Evolutionary conservation across 2,797 vertebrate species (phyloP).

Genomic region (Pantherophis alleghaniensis): DNA sequence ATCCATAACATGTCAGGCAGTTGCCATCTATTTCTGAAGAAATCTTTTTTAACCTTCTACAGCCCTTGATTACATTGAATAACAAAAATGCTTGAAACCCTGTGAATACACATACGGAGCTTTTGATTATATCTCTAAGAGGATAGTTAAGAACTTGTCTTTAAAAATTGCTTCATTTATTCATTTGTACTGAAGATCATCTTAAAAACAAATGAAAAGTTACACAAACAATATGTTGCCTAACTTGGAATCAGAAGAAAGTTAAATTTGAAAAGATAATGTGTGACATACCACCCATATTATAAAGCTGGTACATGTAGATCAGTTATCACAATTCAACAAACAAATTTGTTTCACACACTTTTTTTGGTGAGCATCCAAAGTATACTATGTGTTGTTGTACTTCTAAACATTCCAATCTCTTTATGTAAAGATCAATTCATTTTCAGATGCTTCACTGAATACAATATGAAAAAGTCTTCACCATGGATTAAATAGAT

Average conservation of each 20-base stretch:
- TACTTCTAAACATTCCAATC: not conserved
- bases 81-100: not conserved
- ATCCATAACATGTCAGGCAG: not conserved
- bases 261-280: not conserved
- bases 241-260: not conserved
- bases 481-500: not conserved
- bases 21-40: not conserved
- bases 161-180: not conserved
- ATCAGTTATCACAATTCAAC: not conserved
- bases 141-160: not conserved
- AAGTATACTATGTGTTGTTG: not conserved
- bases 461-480: not conserved
- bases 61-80: not conserved
- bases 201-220: not conserved
- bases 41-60: slow-evolving; percentile 1
- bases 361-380: not conserved
- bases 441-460: not conserved
- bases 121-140: not conserved
- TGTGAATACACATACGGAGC: not conserved
- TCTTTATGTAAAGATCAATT: not conserved
- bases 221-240: not conserved
- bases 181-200: not conserved
- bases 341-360: not conserved
- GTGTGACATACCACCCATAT: not conserved
- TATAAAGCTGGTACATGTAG: not conserved